A percentile compares a stretch with the other conserved stretches of the same genome.
Conservation (phyloP, 2,797 vertebrate genomes). For the Cheirogaleus major region DNA sequence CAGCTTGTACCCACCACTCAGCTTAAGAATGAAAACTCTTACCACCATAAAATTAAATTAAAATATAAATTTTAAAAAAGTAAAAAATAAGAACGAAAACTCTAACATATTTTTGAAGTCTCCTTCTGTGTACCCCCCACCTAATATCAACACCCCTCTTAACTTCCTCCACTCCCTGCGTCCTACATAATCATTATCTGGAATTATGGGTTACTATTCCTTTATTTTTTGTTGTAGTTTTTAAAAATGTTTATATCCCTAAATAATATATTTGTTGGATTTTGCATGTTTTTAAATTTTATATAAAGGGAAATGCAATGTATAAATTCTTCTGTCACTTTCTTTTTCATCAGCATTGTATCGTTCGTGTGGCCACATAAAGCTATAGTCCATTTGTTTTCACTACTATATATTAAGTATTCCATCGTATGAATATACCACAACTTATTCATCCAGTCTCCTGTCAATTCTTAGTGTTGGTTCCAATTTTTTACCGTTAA, state of each 20-base stretch:
- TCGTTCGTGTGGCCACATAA: background rate
- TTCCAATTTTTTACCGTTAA: conserved; percentile 1
- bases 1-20: background rate
- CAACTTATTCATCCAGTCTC: background rate
- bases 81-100: background rate
- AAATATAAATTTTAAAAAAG: background rate
- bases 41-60: background rate
- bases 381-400: background rate
- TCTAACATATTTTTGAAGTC: background rate
- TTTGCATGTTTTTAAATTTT: conserved; percentile 28
- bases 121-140: background rate
- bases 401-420: background rate
- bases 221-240: background rate
- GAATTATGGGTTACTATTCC: background rate
- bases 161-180: background rate
- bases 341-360: background rate
- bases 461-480: background rate
- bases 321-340: background rate
- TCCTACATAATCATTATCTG: background rate
- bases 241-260: background rate
- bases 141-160: background rate
- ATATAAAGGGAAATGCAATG: background rate
- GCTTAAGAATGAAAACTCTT: background rate
- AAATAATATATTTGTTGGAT: background rate
- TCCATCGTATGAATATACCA: background rate